A percentile compares a stretch with the other conserved stretches of the same genome.
These are phyloP conservation scores for Syncerus caffer DNA, from an alignment of 2,797 vertebrate species.

Conservation along the genomic window DNA sequence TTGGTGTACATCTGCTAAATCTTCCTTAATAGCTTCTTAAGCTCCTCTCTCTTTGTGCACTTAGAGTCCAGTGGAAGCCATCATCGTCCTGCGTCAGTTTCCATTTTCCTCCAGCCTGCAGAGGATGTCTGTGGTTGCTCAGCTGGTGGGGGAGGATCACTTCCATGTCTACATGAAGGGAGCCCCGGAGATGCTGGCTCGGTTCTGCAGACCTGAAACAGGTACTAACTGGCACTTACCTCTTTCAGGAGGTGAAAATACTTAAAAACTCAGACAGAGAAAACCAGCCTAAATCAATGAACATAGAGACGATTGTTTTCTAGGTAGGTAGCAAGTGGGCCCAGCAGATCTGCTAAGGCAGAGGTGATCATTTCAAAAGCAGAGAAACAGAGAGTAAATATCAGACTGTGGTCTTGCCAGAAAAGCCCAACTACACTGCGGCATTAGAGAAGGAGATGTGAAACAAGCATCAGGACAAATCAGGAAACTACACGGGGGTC, in stretches of 20 bases:
- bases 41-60: neutral
- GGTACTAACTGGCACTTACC: conserved; percentile 61
- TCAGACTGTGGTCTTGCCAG: neutral
- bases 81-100: conserved; percentile 77
- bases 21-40: neutral
- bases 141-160: conserved; percentile 38
- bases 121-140: conserved; percentile 80
- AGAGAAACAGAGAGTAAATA: neutral
- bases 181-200: conserved; percentile 78
- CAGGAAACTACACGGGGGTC: neutral
- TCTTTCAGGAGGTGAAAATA: neutral
- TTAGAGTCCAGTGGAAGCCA: conserved; percentile 70
- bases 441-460: neutral
- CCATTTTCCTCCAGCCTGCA: conserved; percentile 80
- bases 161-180: conserved; percentile 78
- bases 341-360: neutral
- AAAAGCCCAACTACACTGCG: neutral
- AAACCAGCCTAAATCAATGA: neutral
- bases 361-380: neutral
- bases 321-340: neutral
- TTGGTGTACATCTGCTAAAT: neutral
- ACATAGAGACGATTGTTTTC: neutral
- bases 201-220: conserved; percentile 77
- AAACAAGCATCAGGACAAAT: neutral
- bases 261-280: neutral